phyloP scores from a whole-genome alignment of 2,113 vertebrate genomes.

The Fregetta grallaria region DNA sequence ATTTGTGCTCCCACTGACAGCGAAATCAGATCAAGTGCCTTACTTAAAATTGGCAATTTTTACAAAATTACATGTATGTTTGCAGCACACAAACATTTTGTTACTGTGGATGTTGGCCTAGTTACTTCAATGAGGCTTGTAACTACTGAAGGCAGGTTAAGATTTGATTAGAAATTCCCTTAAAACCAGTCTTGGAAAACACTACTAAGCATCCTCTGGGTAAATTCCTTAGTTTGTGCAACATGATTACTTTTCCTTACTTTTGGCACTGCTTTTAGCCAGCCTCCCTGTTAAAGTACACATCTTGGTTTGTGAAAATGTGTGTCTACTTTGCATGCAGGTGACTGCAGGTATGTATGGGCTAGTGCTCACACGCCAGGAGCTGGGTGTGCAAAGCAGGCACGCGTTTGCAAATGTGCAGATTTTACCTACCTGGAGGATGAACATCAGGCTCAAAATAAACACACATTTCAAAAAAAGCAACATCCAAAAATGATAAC shows the following conservation, averaged over 20 bases:
- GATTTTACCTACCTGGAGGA: constrained; percentile 33
- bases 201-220: not conserved
- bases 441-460: not conserved
- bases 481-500: not conserved
- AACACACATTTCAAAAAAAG: not conserved
- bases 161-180: not conserved
- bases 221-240: not conserved
- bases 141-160: not conserved
- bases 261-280: not conserved
- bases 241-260: not conserved
- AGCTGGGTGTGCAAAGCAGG: not conserved
- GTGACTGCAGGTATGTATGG: not conserved
- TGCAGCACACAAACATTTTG: constrained; percentile 24
- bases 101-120: not conserved
- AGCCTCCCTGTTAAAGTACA: not conserved
- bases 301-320: not conserved
- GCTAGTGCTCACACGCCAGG: not conserved
- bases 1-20: not conserved
- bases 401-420: not conserved
- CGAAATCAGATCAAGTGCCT: not conserved
- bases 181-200: not conserved
- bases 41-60: not conserved
- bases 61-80: not conserved
- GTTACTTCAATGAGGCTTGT: not conserved
- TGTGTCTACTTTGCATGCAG: not conserved